These are phyloP conservation scores for Myopa tessellatipennis DNA, from an alignment of 2,888 invertebrate species.

Conservation along the genomic window DNA sequence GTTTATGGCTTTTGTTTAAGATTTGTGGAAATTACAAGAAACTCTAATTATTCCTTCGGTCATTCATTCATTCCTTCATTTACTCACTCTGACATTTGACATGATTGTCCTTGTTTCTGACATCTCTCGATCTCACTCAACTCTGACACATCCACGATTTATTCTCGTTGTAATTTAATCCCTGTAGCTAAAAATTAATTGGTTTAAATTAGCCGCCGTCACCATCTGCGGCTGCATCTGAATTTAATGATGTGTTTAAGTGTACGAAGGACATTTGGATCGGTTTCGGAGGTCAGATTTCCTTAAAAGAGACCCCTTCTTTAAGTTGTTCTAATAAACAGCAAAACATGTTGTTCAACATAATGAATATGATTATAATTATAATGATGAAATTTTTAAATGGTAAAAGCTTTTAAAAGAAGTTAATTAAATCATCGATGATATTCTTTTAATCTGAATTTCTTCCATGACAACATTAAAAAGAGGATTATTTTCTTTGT, in stretches of 20 bases:
- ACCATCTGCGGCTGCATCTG: too few relatives aligned
- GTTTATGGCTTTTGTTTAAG: constrained; percentile 23
- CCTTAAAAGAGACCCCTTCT: background rate
- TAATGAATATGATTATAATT: too few relatives aligned
- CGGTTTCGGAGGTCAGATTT: background rate
- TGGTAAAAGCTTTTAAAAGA: too few relatives aligned
- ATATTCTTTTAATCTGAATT: too few relatives aligned
- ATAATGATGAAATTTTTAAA: too few relatives aligned
- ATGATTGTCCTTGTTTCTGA: background rate
- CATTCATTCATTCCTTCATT: background rate
- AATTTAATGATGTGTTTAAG: background rate
- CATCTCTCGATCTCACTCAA: constrained; percentile 22
- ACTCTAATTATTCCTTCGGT: background rate
- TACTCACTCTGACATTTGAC: constrained; percentile 18
- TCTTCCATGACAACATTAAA: too few relatives aligned
- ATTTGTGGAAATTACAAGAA: constrained; percentile 16
- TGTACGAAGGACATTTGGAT: background rate
- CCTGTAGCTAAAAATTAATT: background rate
- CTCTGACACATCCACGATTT: background rate
- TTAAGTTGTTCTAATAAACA: too few relatives aligned
- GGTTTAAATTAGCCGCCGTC: constrained; percentile 10
- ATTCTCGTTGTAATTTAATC: constrained; percentile 18
- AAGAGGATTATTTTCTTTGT: too few relatives aligned
- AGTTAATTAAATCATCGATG: too few relatives aligned
- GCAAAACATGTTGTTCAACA: too few relatives aligned